Evolutionary conservation across 2,113 vertebrate species (phyloP), one percentile per base, ranked within the genome.

Genomic region (Ammodytes marinus): DNA sequence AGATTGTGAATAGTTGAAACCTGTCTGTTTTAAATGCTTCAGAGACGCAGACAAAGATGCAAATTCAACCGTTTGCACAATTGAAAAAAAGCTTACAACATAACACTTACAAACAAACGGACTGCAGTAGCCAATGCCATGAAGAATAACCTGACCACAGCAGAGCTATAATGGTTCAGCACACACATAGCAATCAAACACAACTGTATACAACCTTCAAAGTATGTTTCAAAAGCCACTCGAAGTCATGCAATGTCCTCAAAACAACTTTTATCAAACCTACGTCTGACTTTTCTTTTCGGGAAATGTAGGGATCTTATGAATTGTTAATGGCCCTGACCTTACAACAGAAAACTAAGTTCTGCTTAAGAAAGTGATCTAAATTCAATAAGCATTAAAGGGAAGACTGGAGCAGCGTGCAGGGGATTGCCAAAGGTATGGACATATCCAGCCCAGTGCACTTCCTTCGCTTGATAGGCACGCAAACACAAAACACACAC

Each of bases 311-410:
- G 59, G 2, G 65, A 67, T 79, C 79, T 82, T 53, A 74, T 84
- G 42, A 87, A 91, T 74, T 82, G 49, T 86, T 88, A 81, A 84
- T 83, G 61, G 9, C 5, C 61, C 69, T 35, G 71, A 83, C 80
- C 72, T 86, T 88, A 64, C 57, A 73, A 64, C 12, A 69, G 64
- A 85, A 86, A 87, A 75, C 72, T 61, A 52, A 79, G 66, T 65
- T 78, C 78, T 70, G 74, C 77, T 81, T 66, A 50, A 37, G 15
- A 89, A 88, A 83, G 82, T 69, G 14, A 86, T 85, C 72, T 76
- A 67, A 88, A 85, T 87, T 89, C 80, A 90, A 88, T 82, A 82
- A 68, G 79, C 77, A 80, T 84, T 88, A 76, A 85, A 52, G 12
- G 49, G 50, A 86, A 72, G 81, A 67, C 63, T 53, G 50, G 57